A percentile compares a stretch with the other conserved stretches of the same genome.
Conservation (phyloP, 2,113 vertebrate genomes). For the Eclectus roratus region DNA sequence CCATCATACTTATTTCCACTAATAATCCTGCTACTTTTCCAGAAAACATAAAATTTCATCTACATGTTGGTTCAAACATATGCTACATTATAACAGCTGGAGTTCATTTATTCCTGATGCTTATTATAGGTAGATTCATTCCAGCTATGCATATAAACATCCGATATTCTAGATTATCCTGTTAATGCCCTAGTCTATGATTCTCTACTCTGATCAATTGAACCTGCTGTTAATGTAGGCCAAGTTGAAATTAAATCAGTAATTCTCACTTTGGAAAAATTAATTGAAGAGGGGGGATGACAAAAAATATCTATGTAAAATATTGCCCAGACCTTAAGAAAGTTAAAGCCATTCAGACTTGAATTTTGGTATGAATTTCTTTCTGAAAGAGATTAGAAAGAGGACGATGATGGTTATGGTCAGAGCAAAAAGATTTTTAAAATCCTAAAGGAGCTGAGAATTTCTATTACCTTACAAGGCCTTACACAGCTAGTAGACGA, state of each 20-base stretch:
- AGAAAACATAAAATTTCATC: neutral
- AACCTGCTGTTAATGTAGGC: neutral
- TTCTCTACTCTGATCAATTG: neutral
- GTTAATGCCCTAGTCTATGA: neutral
- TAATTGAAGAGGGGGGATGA: fast-evolving
- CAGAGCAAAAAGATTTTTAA: neutral
- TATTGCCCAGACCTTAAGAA: neutral
- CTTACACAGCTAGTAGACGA: neutral
- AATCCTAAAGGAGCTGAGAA: neutral
- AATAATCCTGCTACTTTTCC: neutral
- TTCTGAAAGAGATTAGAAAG: neutral
- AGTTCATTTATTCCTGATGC: neutral
- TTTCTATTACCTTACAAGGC: neutral
- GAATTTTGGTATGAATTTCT: neutral
- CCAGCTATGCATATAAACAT: neutral
- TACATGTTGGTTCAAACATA: neutral
- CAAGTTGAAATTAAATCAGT: neutral
- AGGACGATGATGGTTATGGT: neutral
- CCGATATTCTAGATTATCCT: neutral
- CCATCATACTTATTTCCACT: neutral
- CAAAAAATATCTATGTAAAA: neutral
- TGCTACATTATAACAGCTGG: neutral
- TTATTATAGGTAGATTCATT: neutral
- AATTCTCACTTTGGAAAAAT: neutral
- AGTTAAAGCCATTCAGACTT: neutral